Evolutionary conservation across 1,140 invertebrate genomes (phyloP).

Genomic region (Orius insidiosus): DNA sequence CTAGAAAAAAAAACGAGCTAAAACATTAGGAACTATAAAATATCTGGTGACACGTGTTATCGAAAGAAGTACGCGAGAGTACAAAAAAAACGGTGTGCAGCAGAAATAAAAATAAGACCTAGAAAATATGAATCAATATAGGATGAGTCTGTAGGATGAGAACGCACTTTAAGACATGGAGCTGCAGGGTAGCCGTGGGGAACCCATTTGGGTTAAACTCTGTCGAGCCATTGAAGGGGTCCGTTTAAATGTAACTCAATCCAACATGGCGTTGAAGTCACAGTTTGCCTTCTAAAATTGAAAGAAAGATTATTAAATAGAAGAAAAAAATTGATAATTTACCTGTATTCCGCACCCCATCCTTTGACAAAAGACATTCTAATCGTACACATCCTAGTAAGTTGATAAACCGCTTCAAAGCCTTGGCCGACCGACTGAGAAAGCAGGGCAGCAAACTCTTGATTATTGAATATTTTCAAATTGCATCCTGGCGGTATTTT

Average conservation of each 20-base stretch:
- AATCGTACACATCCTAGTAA: constrained; percentile 98
- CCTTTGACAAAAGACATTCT: constrained; percentile 98
- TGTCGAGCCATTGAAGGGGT: constrained; percentile 92
- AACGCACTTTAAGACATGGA: constrained; percentile 76
- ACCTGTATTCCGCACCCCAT: constrained; percentile 93
- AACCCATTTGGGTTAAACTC: constrained; percentile 95
- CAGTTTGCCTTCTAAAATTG: constrained; percentile 67
- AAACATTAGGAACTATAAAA: no score
- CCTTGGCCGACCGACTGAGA: constrained; percentile 93
- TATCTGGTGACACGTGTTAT: background rate
- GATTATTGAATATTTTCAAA: constrained; percentile 98
- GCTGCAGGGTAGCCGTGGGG: constrained; percentile 78
- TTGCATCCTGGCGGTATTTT: constrained; percentile 99
- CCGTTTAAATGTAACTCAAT: constrained; percentile 97
- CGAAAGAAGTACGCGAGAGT: background rate
- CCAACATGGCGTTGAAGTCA: constrained; percentile 98
- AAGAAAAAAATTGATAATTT: no score
- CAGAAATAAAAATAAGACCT: background rate
- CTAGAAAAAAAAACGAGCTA: no score
- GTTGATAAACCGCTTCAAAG: constrained; percentile 94
- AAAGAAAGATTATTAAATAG: no score
- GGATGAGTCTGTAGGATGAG: background rate
- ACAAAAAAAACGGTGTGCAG: background rate
- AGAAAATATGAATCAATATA: background rate
- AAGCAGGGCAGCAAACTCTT: constrained; percentile 93